These are phyloP conservation scores for Hipposideros larvatus DNA, from an alignment of 2,797 vertebrate genomes.

Conservation along the genomic window DNA sequence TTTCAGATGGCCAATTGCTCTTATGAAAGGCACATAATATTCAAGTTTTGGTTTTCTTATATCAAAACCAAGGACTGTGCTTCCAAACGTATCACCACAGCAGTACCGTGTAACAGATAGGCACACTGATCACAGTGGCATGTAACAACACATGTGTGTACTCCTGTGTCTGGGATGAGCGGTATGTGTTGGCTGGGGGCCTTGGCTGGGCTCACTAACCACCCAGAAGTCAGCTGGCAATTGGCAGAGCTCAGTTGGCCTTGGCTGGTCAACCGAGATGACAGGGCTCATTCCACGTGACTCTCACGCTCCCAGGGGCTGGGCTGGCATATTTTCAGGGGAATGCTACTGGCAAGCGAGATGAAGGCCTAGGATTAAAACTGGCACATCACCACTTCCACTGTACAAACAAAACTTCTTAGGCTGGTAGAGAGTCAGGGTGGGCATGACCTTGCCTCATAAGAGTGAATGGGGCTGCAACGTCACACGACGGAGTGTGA, in stretches of 20 bases:
- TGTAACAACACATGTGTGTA: background rate
- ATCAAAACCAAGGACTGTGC: background rate
- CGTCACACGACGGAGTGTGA: background rate
- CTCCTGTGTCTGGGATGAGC: background rate
- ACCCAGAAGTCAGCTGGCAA: rapidly evolving
- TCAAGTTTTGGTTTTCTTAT: background rate
- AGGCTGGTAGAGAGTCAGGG: background rate
- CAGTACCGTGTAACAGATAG: background rate
- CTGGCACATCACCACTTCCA: background rate
- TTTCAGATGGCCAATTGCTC: background rate
- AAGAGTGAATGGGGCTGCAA: background rate
- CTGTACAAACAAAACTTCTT: background rate
- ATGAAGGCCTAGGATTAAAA: background rate
- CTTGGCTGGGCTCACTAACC: background rate
- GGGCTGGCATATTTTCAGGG: background rate
- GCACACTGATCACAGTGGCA: background rate
- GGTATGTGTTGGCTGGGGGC: background rate
- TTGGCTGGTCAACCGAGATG: background rate
- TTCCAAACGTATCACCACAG: background rate
- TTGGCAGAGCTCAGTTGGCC: background rate
- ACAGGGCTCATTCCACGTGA: background rate
- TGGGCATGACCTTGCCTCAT: background rate
- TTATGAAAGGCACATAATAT: background rate
- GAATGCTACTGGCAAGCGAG: background rate
- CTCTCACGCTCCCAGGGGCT: background rate